Evolutionary conservation across 2,888 invertebrate genomes (phyloP).

Genomic region (Lamellibrachia satsuma): DNA sequence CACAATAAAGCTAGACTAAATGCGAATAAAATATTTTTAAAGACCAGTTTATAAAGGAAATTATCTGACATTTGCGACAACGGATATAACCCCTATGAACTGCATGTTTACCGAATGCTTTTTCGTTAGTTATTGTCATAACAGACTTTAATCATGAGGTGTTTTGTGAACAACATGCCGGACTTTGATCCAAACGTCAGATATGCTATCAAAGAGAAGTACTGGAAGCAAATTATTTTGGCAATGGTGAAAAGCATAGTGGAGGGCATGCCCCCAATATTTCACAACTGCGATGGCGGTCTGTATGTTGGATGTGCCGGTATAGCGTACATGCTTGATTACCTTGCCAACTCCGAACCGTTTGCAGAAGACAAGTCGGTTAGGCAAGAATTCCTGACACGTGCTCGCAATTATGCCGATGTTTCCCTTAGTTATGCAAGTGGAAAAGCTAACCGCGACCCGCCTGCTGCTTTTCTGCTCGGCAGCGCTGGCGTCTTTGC

Average conservation of each 20-base stretch:
- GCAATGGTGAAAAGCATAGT: constrained; percentile 46
- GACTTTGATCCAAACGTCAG: constrained; percentile 47
- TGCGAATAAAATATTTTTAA: not conserved
- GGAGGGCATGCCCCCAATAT: constrained; percentile 47
- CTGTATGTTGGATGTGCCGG: constrained; percentile 78
- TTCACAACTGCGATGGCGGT: constrained; percentile 70
- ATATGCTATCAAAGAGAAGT: constrained; percentile 44
- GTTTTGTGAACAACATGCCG: constrained; percentile 51
- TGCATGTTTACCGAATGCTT: not conserved
- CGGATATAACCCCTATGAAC: not conserved
- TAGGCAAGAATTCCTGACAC: constrained; percentile 68
- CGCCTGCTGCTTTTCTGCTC: constrained; percentile 78
- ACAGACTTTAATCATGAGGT: constrained; percentile 38
- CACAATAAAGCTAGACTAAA: not conserved
- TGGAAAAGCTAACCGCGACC: constrained; percentile 66
- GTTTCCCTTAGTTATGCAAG: constrained; percentile 72
- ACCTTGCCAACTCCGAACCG: constrained; percentile 70
- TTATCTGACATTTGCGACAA: constrained; percentile 10
- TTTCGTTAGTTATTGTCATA: not conserved
- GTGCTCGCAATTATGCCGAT: constrained; percentile 73
- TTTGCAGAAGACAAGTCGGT: constrained; percentile 41
- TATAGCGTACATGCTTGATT: constrained; percentile 80
- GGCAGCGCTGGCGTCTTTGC: constrained; percentile 83
- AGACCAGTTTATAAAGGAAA: not conserved
- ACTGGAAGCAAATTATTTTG: constrained; percentile 48